Evolutionary conservation across 1,140 invertebrate genomes (phyloP), one percentile per base, ranked within the genome.

Genomic region (Babylonia areolata): DNA sequence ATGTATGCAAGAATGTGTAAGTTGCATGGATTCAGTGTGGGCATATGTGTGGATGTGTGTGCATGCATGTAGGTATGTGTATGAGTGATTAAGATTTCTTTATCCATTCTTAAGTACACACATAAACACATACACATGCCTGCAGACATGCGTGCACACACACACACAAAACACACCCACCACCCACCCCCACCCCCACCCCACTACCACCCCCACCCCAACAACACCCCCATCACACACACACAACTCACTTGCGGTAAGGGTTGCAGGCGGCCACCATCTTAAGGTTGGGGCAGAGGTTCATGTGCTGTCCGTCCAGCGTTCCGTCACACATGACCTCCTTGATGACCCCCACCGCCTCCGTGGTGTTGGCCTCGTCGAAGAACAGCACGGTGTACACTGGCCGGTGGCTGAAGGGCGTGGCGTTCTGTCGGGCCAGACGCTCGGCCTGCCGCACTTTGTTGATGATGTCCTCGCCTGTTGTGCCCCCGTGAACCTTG

Each of bases 351-450:
- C 93, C 93, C 54, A 94, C 92, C 6, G 92, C 90, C 79, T 93
- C 92, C 64, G 93, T 94, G 37, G 93, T 93, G 89, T 94, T 94
- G 15, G 92, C 93, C 84, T 94, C 93, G 88, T 94, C 93, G 88
- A 94, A 93, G 86, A 94, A 94, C 77, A 94, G 77, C 12, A 94
- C 90, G 46, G 93, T 93, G 75, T 91, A 90, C 23, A 93, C 88
- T 9, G 54, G 54, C 42, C 85, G 83, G 15, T 87, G 73, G 40
- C 80, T 84, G 82, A 88, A 87, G 11, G 81, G 71, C 28, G 87
- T 81, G 11, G 78, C 42, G 85, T 93, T 94, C 71, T 84, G 33
- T 15, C 81, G 58, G 28, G 93, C 90, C 20, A 91, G 81, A 77
- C 75, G 28, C 79, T 90, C 89, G 28, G 93, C 93, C 79, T 91